Evolutionary conservation across 2,888 invertebrate genomes (phyloP), one percentile per base, ranked within the genome.

Genomic region (Drosophila dives): DNA sequence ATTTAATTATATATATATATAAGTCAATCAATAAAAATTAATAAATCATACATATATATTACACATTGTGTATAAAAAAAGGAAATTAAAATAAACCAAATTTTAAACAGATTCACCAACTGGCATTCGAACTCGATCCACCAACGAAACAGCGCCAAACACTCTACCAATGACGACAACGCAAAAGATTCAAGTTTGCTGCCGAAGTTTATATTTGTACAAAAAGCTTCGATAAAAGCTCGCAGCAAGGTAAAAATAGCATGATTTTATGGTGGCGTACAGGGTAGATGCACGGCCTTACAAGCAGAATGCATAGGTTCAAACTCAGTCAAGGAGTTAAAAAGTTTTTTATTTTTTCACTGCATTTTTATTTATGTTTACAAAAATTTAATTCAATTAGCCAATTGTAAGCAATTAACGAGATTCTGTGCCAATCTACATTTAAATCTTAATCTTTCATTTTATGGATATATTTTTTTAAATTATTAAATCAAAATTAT

Each of bases 141-240:
- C 38, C 20, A 7, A 2, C 2, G 23, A n/a, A 29, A 0, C 7
- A 51, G 65, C 23, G 38, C 0, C 50, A 0, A 17, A 33, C 54
- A 12, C 6, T 5, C 53, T 33, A 45, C n/a, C 32, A 36, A 10
- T 20, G 10, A 23, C 59, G 20, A 26, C 51, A 53, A 7, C 11
- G 45, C 42, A 17, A 53, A 2, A 36, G 12, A 29, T 2, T 11
- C 0, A 0, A 0, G 0, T 0, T 0, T 0, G 0, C 0, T 11
- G 3, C 3, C 42, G 17, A 7, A 36, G 6, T 3, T 10, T 26
- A 17, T 38, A 59, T 69, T 67, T 49, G 4, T 42, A 32, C 29
- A 20, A 10, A 8, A 33, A 11, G 51, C 17, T 26, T 2, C 20
- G 2, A 10, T 5, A 17, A 10, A 33, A 56, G 12, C n/a, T 17